Evolutionary conservation across 1,140 invertebrate genomes (phyloP).

Genomic region (Achatina immaculata): DNA sequence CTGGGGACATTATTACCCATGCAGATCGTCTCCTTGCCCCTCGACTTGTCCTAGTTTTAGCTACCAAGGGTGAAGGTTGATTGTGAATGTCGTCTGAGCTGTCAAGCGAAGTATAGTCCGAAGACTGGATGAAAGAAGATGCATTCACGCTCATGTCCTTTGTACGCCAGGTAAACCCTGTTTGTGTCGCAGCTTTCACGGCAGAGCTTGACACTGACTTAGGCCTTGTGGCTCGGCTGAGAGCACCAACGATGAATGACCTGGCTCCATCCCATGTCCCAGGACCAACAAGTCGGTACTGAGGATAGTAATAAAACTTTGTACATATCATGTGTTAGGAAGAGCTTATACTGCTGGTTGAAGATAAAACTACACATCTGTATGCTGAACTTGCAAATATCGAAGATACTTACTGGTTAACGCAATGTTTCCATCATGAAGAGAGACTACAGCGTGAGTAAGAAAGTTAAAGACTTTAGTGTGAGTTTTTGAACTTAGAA

Average conservation of each 20-base stretch:
- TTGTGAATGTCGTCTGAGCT: too few species aligned
- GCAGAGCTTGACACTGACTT: not conserved
- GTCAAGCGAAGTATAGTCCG: too few species aligned
- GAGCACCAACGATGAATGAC: constrained; percentile 6
- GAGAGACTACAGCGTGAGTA: not conserved
- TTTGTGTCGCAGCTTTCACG: too few species aligned
- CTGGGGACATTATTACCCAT: not conserved
- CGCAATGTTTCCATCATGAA: not conserved
- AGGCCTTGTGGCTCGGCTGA: not conserved
- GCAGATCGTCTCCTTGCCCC: not conserved
- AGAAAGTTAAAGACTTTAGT: not conserved
- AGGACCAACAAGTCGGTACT: constrained; percentile 25
- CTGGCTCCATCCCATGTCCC: constrained; percentile 6
- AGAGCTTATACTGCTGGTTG: not conserved
- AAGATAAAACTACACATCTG: not conserved
- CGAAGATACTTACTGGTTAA: not conserved
- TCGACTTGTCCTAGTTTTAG: not conserved
- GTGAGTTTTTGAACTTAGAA: not conserved
- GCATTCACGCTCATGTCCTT: not conserved
- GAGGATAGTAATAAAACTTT: not conserved
- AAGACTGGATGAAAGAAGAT: too few species aligned
- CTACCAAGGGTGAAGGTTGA: too few species aligned
- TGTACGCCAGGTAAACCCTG: not conserved
- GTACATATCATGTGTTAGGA: not conserved
- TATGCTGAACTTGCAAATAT: not conserved